Conservation (phyloP, 2,888 invertebrate genomes). For the Frankliniella intonsa region DNA sequence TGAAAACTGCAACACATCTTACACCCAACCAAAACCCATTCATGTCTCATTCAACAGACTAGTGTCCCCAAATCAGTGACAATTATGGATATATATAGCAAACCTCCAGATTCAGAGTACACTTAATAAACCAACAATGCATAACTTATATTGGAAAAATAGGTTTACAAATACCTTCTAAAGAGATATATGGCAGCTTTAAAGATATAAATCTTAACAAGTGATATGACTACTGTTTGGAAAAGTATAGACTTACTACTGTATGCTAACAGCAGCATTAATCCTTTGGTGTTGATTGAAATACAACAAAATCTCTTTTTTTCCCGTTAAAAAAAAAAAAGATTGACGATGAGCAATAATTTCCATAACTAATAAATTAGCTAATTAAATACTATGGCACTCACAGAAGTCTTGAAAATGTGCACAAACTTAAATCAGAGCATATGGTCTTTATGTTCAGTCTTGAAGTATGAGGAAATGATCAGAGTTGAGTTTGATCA, state of each 20-base stretch:
- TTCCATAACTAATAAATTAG: not conserved
- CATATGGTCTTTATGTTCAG: constrained; percentile 7
- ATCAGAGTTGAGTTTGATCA: too few relatives aligned
- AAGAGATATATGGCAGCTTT: too few relatives aligned
- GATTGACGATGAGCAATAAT: not conserved
- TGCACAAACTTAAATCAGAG: not conserved
- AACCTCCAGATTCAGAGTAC: too few relatives aligned
- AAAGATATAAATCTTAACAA: too few relatives aligned
- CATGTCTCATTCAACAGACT: not conserved
- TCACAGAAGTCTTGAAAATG: not conserved
- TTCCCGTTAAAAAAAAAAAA: not conserved
- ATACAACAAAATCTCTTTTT: not conserved
- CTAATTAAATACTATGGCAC: constrained; percentile 11
- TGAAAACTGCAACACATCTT: not conserved
- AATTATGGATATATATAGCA: not conserved
- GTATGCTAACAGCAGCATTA: too few relatives aligned
- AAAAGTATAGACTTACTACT: too few relatives aligned
- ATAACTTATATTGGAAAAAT: too few relatives aligned
- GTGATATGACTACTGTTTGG: too few relatives aligned
- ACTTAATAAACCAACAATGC: too few relatives aligned
- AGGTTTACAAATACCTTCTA: too few relatives aligned
- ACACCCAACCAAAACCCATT: not conserved
- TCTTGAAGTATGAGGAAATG: not conserved
- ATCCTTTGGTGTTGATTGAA: not conserved
- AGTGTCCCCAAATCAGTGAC: not conserved